Evolutionary conservation across 2,797 vertebrate genomes (phyloP), one percentile per base, ranked within the genome.

Genomic region (Gallinago solitaria): DNA sequence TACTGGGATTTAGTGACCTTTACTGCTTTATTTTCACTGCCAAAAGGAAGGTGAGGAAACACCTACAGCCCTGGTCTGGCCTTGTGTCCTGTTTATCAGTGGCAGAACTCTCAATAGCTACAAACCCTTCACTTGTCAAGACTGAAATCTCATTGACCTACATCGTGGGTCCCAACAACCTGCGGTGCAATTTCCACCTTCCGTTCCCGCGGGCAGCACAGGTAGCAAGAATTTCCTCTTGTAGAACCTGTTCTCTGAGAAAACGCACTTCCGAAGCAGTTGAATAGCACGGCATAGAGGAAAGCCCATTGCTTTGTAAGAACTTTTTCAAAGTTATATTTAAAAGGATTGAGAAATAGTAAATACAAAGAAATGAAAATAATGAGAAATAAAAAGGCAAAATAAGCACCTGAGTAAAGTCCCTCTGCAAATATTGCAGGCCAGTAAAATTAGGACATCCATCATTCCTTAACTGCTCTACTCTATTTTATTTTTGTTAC

Each of bases 261-360:
- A 83, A 90, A 88, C 0, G 0, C 1, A 0, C 12, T 82, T 88
- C 45, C 92, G 67, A 28, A 84, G 24, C 24, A 51, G 16, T 51
- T 75, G 57, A 53, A 45, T 32, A 81, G 15, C 7, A 54, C 0
- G 0, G 20, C 7, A 18, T 12, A 20, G 11, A 41, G 25, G 20
- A 80, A 84, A 74, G 18, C 56, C 30, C 10, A 4, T 43, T 5
- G 2, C 28, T 64, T 70, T 20, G 11, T 48, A 43, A 74, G 51
- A 88, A 79, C 60, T 77, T 95, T 74, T 35, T 39, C 10, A 35
- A 83, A 71, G 45, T 75, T 65, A 3, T 27, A 54, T 86, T 83
- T 80, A 14, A 89, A 83, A 71, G 32, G 3, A 70, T 37, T 45
- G 12, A 64, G 17, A 83, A 59, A 37, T 69, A 76, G 7, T 65